Conservation (phyloP, 1,140 invertebrate genomes). For the Aphaenogaster floridana region DNA sequence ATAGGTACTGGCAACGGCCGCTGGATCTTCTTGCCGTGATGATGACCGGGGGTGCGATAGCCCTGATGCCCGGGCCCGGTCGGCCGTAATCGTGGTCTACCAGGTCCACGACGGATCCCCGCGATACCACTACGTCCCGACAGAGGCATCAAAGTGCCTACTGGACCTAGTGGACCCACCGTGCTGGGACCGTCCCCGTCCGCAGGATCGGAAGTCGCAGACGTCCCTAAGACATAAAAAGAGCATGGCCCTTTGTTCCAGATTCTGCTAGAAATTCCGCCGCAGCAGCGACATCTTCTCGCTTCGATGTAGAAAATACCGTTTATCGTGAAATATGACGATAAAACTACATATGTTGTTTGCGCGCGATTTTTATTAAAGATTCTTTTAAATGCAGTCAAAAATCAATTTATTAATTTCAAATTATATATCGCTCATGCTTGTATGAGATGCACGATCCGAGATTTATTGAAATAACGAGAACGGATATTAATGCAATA, state of each 20-base stretch:
- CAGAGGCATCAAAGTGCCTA: slow-evolving; percentile 69
- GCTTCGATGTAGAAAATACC: not conserved
- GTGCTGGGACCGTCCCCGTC: slow-evolving; percentile 82
- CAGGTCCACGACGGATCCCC: slow-evolving; percentile 90
- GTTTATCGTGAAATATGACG: not conserved
- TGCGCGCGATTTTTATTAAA: not conserved
- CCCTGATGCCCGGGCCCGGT: slow-evolving; percentile 89
- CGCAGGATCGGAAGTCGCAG: slow-evolving; percentile 69
- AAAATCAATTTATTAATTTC: slow-evolving; percentile 13
- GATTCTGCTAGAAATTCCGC: not conserved
- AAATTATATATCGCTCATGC: not conserved
- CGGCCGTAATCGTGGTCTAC: slow-evolving; percentile 91
- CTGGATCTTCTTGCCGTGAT: slow-evolving; percentile 80
- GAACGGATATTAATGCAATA: slow-evolving; percentile 6
- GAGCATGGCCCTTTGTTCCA: slow-evolving; percentile 1
- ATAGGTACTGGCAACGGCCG: slow-evolving; percentile 85
- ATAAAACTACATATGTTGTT: not conserved
- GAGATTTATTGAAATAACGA: not conserved
- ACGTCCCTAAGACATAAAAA: slow-evolving; percentile 71
- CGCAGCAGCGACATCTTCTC: not conserved
- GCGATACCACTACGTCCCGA: slow-evolving; percentile 64
- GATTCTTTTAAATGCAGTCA: not conserved
- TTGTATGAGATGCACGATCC: not conserved
- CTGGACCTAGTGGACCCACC: slow-evolving; percentile 77
- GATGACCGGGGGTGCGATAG: slow-evolving; percentile 86